Conservation (phyloP, 2,888 invertebrate genomes). For the Cephus nigrinus region DNA sequence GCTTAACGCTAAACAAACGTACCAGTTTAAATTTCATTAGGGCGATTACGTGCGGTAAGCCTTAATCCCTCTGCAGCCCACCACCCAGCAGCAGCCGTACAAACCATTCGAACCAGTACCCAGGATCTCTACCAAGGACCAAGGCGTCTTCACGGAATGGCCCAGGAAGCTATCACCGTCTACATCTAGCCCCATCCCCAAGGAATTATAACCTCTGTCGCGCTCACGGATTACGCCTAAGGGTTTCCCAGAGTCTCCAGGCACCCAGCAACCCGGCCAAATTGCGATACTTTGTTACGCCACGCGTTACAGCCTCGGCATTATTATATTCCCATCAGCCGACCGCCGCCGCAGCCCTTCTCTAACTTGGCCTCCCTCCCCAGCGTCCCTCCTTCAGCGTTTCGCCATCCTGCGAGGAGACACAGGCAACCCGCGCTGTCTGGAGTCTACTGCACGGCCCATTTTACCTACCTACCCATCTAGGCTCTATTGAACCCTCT, state of each 20-base stretch:
- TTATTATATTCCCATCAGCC: not conserved
- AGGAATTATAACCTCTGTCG: not conserved
- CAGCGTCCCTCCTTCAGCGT: not conserved
- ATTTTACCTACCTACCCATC: not conserved
- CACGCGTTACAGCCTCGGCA: not conserved
- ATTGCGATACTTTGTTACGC: not conserved
- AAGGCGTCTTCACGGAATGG: not conserved
- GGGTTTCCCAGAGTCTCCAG: not conserved
- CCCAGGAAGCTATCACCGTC: not conserved
- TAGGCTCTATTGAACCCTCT: not conserved
- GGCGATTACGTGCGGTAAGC: slow-evolving; percentile 38
- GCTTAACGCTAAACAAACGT: too few relatives aligned
- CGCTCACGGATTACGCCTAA: not conserved
- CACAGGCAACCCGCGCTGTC: not conserved
- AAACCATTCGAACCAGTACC: too few relatives aligned
- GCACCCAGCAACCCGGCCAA: not conserved
- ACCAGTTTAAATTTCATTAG: slow-evolving; percentile 46
- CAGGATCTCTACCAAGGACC: too few relatives aligned
- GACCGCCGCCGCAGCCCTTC: not conserved
- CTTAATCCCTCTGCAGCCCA: not conserved
- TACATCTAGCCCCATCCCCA: not conserved
- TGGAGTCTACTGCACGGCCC: not conserved
- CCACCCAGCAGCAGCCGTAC: too few relatives aligned
- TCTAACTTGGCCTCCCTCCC: not conserved
- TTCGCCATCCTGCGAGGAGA: not conserved